Evolutionary conservation across 2,888 invertebrate genomes (phyloP).

Genomic region (Trissolcus japonicus): DNA sequence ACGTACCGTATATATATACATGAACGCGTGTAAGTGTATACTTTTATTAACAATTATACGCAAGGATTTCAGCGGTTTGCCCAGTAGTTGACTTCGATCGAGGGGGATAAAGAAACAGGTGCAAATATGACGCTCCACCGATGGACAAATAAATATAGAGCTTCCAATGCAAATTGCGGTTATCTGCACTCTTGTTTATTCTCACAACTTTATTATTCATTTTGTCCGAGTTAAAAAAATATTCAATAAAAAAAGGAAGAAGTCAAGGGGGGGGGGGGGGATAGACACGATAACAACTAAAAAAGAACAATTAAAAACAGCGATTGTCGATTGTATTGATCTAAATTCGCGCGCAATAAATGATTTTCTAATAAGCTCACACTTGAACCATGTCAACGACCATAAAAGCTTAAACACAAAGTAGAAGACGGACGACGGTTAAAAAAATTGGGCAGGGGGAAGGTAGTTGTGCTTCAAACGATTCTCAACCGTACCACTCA

Average conservation of each 20-base stretch:
- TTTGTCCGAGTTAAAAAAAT: not conserved
- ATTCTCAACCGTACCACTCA: constrained; percentile 31
- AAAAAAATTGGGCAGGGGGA: constrained; percentile 18
- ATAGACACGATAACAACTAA: constrained; percentile 3
- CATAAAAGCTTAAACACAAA: constrained; percentile 33
- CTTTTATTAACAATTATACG: constrained; percentile 36
- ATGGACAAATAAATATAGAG: constrained; percentile 33
- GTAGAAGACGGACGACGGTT: constrained; percentile 20
- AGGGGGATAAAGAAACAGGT: constrained; percentile 13
- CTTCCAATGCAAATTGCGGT: constrained; percentile 8
- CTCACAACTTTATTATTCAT: constrained; percentile 4
- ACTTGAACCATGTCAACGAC: constrained; percentile 39
- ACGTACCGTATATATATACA: constrained; percentile 31
- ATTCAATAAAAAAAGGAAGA: not conserved
- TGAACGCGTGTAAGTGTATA: constrained; percentile 34
- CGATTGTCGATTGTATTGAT: constrained; percentile 24
- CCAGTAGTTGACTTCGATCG: constrained; percentile 24
- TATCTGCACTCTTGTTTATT: not conserved
- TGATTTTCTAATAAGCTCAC: constrained; percentile 32
- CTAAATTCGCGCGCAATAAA: constrained; percentile 24
- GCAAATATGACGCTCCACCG: constrained; percentile 14
- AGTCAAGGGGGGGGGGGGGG: not conserved
- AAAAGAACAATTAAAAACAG: constrained; percentile 26
- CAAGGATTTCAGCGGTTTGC: constrained; percentile 16
- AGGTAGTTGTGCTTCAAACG: constrained; percentile 27